Conservation (phyloP, 2,888 invertebrate genomes). For the Tanytarsus gracilentus region DNA sequence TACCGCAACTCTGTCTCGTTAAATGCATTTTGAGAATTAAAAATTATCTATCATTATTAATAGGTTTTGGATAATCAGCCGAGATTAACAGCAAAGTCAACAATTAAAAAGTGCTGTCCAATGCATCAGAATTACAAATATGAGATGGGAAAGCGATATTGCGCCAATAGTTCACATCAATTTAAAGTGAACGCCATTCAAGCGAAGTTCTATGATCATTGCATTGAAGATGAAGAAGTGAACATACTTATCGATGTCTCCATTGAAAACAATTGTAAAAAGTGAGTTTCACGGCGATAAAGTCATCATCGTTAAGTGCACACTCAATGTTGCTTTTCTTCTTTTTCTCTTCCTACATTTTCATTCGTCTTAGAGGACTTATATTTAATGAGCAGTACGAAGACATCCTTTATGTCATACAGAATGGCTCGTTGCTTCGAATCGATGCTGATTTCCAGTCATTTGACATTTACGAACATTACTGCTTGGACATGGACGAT, state of each 20-base stretch:
- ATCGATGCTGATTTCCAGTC: constrained; percentile 37
- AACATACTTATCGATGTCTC: constrained; percentile 34
- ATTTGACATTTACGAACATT: constrained; percentile 37
- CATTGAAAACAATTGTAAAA: constrained; percentile 33
- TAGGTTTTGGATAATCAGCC: constrained; percentile 14
- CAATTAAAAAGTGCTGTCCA: constrained; percentile 44
- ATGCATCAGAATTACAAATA: constrained; percentile 37
- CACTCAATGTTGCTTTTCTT: neutral
- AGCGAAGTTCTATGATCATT: constrained; percentile 39
- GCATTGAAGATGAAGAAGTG: constrained; percentile 40
- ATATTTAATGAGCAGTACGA: constrained; percentile 32
- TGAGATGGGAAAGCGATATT: constrained; percentile 1
- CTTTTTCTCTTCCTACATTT: neutral
- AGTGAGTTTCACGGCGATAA: neutral
- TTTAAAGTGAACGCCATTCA: constrained; percentile 36
- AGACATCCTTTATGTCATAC: constrained; percentile 38
- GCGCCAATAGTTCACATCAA: neutral
- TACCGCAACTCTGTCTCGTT: too few relatives aligned
- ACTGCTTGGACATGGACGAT: constrained; percentile 40
- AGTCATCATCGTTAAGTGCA: constrained; percentile 38
- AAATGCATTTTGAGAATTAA: too few relatives aligned
- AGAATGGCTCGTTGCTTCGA: constrained; percentile 40
- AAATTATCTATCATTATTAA: neutral
- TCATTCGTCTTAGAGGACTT: constrained; percentile 3
- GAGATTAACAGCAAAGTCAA: constrained; percentile 34